Conservation (phyloP, 1,140 invertebrate species). For the Pachyrhynchus sulphureomaculatus region DNA sequence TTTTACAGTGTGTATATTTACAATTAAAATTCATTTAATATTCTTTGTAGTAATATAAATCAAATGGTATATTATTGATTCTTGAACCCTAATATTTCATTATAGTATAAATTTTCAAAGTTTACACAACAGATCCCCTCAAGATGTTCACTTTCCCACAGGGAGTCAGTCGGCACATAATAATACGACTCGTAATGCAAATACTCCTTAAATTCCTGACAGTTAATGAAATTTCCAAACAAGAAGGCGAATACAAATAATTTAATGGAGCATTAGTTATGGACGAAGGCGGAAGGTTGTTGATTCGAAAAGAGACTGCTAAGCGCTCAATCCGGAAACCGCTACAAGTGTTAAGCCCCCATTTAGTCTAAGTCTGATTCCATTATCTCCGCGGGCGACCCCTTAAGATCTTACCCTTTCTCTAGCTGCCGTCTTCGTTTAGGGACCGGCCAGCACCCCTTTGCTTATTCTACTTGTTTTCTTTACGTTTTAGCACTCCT, state of each 20-base stretch:
- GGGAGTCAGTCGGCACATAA: constrained; percentile 20
- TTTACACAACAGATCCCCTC: constrained; percentile 29
- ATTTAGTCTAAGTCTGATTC: constrained; percentile 34
- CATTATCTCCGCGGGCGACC: constrained; percentile 24
- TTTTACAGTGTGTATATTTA: no score
- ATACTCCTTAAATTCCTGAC: constrained; percentile 29
- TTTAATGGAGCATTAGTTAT: constrained; percentile 32
- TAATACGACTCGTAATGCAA: constrained; percentile 26
- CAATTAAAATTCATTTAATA: no score
- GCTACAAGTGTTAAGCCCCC: constrained; percentile 33
- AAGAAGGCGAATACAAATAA: constrained; percentile 32
- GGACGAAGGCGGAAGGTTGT: constrained; percentile 18
- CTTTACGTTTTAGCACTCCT: constrained; percentile 17
- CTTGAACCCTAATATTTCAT: constrained; percentile 28
- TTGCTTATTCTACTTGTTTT: constrained; percentile 5
- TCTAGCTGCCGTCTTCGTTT: no score
- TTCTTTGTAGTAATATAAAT: constrained; percentile 4
- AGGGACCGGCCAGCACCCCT: no score
- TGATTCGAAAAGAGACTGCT: constrained; percentile 15
- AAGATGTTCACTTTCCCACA: constrained; percentile 31
- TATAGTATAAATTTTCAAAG: constrained; percentile 22
- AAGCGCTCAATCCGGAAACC: constrained; percentile 24
- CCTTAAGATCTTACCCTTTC: constrained; percentile 18
- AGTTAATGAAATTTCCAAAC: constrained; percentile 31
- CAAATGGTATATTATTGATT: constrained; percentile 27